A percentile compares a stretch with the other conserved stretches of the same genome.
These are phyloP conservation scores for Sphaeramia orbicularis DNA, from an alignment of 2,797 vertebrate genomes.

Conservation along the genomic window DNA sequence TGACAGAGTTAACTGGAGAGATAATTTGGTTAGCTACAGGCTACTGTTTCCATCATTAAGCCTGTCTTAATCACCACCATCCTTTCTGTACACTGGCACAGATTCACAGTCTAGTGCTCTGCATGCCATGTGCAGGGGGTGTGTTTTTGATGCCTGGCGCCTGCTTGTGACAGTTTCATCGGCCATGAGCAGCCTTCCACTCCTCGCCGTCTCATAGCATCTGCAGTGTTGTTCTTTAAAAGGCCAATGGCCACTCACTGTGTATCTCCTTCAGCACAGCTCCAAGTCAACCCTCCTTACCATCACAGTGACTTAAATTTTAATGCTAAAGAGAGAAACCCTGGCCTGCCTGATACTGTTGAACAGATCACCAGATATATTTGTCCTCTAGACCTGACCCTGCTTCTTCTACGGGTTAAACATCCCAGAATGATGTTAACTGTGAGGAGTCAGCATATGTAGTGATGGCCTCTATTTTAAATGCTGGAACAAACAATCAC, in stretches of 20 bases:
- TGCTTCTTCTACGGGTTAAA: constrained; percentile 14
- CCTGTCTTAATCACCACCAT: constrained; percentile 65
- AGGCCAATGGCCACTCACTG: constrained; percentile 74
- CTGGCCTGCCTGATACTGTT: constrained; percentile 35
- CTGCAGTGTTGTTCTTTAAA: constrained; percentile 77
- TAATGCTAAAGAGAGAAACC: constrained; percentile 28
- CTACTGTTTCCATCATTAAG: constrained; percentile 78
- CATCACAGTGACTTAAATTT: constrained; percentile 41
- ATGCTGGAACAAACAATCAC: neutral
- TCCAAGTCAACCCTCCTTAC: constrained; percentile 63
- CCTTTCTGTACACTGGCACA: constrained; percentile 63
- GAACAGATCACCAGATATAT: constrained; percentile 54
- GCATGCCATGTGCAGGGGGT: constrained; percentile 68
- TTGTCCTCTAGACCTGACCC: constrained; percentile 22
- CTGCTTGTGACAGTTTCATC: constrained; percentile 83
- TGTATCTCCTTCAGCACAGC: constrained; percentile 59
- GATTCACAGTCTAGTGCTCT: constrained; percentile 61
- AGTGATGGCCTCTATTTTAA: neutral
- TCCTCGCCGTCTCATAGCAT: constrained; percentile 77
- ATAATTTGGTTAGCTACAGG: constrained; percentile 76
- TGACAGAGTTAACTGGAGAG: constrained; percentile 71
- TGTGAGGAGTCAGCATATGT: neutral
- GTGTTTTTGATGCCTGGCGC: constrained; percentile 74
- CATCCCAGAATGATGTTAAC: neutral
- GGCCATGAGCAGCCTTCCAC: constrained; percentile 66